These are phyloP conservation scores for Lagorchestes hirsutus DNA, from an alignment of 2,797 vertebrate genomes.

Conservation along the genomic window DNA sequence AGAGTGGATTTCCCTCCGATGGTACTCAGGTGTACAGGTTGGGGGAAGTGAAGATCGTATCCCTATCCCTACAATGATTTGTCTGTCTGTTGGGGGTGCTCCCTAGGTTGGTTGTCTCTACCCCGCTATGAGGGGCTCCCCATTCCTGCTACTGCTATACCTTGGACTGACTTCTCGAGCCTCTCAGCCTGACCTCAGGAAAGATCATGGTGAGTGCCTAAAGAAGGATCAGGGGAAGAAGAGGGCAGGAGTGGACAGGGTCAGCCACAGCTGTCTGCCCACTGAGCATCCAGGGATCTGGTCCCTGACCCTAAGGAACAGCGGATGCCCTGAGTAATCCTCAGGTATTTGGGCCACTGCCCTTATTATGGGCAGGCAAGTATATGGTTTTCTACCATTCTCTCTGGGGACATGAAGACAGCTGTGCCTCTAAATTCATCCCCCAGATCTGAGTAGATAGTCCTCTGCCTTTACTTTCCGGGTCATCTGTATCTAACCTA, in stretches of 20 bases:
- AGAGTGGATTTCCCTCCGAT: background rate
- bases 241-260: background rate
- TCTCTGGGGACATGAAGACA: background rate
- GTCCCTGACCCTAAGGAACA: background rate
- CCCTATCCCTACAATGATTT: background rate
- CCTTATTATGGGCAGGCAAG: background rate
- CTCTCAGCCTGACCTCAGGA: slow-evolving; percentile 9
- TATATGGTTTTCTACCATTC: background rate
- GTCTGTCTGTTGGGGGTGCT: background rate
- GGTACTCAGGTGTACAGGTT: background rate
- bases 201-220: slow-evolving; percentile 65
- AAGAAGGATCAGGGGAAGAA: background rate
- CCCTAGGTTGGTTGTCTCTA: background rate
- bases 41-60: background rate
- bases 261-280: background rate
- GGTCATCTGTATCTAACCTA: background rate
- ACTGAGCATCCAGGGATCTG: background rate
- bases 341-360: background rate
- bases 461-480: background rate
- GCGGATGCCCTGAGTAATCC: background rate
- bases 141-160: slow-evolving; percentile 74
- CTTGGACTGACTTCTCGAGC: slow-evolving; percentile 65
- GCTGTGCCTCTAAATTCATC: background rate
- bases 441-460: background rate
- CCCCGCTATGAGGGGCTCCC: slow-evolving; percentile 73